Conservation (phyloP, 1,140 invertebrate species). For the Rhopalosiphum padi region DNA sequence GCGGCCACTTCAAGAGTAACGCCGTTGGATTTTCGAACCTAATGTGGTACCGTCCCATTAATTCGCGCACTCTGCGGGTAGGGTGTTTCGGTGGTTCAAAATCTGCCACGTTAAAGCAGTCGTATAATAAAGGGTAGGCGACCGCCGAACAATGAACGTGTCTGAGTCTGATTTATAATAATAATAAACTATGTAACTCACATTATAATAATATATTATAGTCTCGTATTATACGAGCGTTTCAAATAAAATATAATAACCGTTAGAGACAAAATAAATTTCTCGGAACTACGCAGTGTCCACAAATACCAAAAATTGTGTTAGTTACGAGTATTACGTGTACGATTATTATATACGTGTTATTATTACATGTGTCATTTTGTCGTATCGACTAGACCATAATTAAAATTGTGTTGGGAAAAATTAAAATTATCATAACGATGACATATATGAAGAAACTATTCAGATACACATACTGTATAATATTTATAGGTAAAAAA, state of each 20-base stretch:
- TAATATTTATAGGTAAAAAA: background rate
- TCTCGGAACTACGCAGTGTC: background rate
- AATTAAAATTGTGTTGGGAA: background rate
- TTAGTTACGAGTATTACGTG: background rate
- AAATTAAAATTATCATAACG: background rate
- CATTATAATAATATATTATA: constrained; percentile 12
- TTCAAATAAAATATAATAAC: constrained; percentile 5
- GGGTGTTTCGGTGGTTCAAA: background rate
- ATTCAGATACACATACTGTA: background rate
- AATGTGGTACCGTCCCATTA: background rate
- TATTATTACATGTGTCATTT: background rate
- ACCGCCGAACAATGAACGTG: background rate
- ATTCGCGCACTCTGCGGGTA: background rate
- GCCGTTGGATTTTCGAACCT: background rate
- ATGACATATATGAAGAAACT: background rate
- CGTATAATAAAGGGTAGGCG: background rate
- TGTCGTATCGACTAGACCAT: too few relatives aligned
- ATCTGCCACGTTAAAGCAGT: background rate
- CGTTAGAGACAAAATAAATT: background rate
- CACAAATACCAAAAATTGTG: background rate
- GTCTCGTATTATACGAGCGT: background rate
- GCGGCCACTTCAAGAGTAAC: background rate
- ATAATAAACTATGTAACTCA: background rate
- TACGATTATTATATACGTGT: too few relatives aligned
- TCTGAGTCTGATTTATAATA: constrained; percentile 11